phyloP scores from a whole-genome alignment of 2,888 invertebrate species.

The Nycteola revayana region DNA sequence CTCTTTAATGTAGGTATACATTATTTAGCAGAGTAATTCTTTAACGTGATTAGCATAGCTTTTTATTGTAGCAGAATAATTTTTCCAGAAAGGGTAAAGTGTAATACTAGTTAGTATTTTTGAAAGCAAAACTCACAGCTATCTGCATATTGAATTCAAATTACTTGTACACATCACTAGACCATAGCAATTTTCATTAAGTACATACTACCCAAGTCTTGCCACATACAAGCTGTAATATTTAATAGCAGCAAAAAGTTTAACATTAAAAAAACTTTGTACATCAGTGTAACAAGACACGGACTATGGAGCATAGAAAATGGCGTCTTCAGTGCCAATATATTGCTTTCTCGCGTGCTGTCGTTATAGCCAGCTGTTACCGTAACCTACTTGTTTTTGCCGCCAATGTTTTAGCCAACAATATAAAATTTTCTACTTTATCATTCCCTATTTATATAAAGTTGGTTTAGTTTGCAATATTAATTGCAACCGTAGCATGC shows the following conservation, averaged over 20 bases:
- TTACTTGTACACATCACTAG: too few species aligned
- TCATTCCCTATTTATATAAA: conserved; percentile 49
- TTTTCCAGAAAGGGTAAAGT: too few species aligned
- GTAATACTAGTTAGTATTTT: too few species aligned
- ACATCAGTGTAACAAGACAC: conserved; percentile 33
- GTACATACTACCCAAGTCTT: not conserved
- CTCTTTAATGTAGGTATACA: too few species aligned
- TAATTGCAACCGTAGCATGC: conserved; percentile 39
- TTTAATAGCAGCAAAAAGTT: conserved; percentile 35
- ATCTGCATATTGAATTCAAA: too few species aligned
- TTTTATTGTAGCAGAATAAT: too few species aligned
- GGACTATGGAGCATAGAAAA: conserved; percentile 55
- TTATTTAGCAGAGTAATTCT: too few species aligned
- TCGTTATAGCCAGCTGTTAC: conserved; percentile 75
- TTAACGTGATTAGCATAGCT: too few species aligned
- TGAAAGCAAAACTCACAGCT: too few species aligned
- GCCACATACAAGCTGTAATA: conserved; percentile 27
- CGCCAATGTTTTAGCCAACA: conserved; percentile 56
- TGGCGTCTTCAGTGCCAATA: conserved; percentile 72
- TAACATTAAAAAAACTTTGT: conserved; percentile 32
- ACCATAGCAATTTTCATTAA: not conserved
- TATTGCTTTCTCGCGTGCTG: conserved; percentile 78
- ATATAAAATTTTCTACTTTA: conserved; percentile 61
- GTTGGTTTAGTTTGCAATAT: conserved; percentile 34
- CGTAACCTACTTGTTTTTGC: conserved; percentile 65